Conservation (phyloP, 2,797 vertebrate species). For the Cossypha polioptera region DNA sequence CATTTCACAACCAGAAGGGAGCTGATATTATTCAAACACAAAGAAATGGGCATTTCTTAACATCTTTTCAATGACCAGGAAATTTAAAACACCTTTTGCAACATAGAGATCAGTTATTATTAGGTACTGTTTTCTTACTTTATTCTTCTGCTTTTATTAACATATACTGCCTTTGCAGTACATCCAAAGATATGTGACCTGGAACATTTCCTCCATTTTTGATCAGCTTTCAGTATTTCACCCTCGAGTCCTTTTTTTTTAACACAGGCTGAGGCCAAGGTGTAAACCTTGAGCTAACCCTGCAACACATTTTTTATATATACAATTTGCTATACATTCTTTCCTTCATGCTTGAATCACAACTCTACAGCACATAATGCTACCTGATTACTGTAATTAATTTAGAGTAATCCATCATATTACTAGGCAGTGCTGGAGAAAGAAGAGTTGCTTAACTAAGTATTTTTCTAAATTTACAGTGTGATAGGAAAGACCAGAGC, state of each 20-base stretch:
- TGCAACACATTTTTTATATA: background rate
- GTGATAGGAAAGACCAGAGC: slow-evolving; percentile 21
- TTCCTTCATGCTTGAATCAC: slow-evolving; percentile 23
- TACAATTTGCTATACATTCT: slow-evolving; percentile 16
- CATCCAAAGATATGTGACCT: slow-evolving; percentile 37
- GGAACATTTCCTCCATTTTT: slow-evolving; percentile 52
- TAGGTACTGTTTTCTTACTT: slow-evolving; percentile 66
- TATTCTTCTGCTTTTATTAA: slow-evolving; percentile 65
- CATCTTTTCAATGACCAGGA: slow-evolving; percentile 62
- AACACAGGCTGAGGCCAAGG: slow-evolving; percentile 8
- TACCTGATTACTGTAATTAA: slow-evolving; percentile 48
- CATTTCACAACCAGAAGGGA: slow-evolving; percentile 57
- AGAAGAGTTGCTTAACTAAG: slow-evolving; percentile 1
- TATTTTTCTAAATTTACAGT: background rate
- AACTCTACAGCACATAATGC: background rate
- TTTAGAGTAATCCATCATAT: slow-evolving; percentile 53
- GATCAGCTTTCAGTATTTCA: slow-evolving; percentile 55
- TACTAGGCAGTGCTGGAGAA: background rate
- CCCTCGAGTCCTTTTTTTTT: background rate
- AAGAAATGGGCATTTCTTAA: slow-evolving; percentile 37
- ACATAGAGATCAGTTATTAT: slow-evolving; percentile 43
- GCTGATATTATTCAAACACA: slow-evolving; percentile 41
- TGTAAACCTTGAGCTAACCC: slow-evolving; percentile 43
- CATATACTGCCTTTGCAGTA: slow-evolving; percentile 46
- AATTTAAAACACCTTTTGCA: slow-evolving; percentile 67